Base-by-base conservation (phyloP, 1,140 invertebrate genomes). In the Eupeodes corollae region DNA sequence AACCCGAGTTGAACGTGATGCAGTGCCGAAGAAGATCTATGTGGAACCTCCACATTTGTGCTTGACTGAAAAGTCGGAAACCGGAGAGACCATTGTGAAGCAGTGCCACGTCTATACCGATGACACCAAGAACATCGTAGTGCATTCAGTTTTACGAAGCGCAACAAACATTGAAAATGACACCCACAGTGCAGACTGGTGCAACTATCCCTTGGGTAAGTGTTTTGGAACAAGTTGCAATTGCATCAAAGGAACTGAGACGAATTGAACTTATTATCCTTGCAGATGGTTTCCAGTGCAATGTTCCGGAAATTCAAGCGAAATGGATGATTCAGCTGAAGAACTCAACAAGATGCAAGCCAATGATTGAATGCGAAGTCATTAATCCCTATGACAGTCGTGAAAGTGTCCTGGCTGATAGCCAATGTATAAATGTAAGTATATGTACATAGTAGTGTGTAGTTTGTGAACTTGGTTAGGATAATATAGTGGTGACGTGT, bases 311-410 rank as follows among this genome's bases (percentile, higher is more conserved):
- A 0, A 54, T 65, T 33, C 49, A 69, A 55, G 35, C 60, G 47
- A 19, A 56, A 39, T 67, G 54, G 61, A 63, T 70, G 66, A 49
- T 50, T 56, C 53, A 54, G 45, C 51, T 35, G 48, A 70, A 48
- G 55, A 52, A 55, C 15, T 53, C 48, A 37, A 52, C 63, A 18
- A 70, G 72, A 49, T 63, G 70, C 43, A 69, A 70, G 15, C 76
- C 78, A 9, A 73, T 77, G 5, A 75, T 87, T 35, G 72, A 81
- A 47, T 87, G 85, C 52, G 73, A 77, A 52, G 72, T 86, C 9
- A 65, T 77, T 10, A 72, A 84, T 63, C 79, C 82, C 0, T 86
- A 83, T 55, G 76, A 78, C 45, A 68, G 74, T 47, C 66, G 74
- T 2, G 72, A 75, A 44, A 80, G 76, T 48, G 70, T 84, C 2